Evolutionary conservation across 2,113 vertebrate species (phyloP), one percentile per base, ranked within the genome.

Genomic region (Cochlearius cochlearius): DNA sequence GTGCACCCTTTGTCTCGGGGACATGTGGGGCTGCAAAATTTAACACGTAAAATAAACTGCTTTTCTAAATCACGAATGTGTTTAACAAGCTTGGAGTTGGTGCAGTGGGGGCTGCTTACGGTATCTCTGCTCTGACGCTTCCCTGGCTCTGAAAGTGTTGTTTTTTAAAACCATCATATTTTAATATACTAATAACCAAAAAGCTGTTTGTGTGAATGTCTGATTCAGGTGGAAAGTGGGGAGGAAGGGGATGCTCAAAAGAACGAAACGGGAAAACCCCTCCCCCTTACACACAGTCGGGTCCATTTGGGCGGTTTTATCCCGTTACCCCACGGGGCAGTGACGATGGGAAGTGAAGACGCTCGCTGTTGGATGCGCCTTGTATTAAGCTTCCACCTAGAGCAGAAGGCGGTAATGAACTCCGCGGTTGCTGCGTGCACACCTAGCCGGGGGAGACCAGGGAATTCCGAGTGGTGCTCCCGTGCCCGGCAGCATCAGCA

Each of bases 261-360:
- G 17, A 36, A 23, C 9, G 18, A 25, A 52, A 13, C 1, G 15
- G n/a, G 38, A 10, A 21, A 38, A 5, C 3, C 21, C 41, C 15
- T 43, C 43, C 10, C 23, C 12, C 21, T 45, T 13, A 18, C 36
- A 8, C 12, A 4, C 36, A 22, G 34, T 4, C 5, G 11, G 4
- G 27, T 7, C 8, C 15, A 0, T 6, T 34, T 18, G 41, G 66
- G 41, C 0, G 0, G 12, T 15, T 47, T 30, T 26, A 4, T 8
- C 56, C 9, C 0, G 49, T 23, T 17, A 7, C 9, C 2, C 9
- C 43, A 2, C 1, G 0, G 2, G 6, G 20, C 18, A 7, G 47
- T 34, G 53, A 2, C 0, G 5, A 4, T 8, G 36, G 6, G 43
- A 18, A 10, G 9, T 1, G 25, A 11, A 19, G 56, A 23, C 19